A percentile compares a stretch with the other conserved stretches of the same genome.
Conservation (phyloP, 2,888 invertebrate species). For the Leucozona laternaria region DNA sequence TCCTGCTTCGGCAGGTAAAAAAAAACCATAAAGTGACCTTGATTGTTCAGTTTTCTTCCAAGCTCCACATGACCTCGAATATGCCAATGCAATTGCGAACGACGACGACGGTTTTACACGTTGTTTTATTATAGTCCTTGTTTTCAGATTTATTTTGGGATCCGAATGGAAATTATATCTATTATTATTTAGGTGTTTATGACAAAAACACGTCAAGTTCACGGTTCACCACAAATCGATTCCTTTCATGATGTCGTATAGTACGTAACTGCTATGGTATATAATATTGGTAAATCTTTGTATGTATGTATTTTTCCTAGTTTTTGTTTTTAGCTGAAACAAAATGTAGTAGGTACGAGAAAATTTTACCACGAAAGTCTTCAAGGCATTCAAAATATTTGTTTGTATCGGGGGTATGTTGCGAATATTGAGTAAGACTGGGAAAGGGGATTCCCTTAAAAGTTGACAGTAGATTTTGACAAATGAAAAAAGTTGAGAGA, state of each 20-base stretch:
- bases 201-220: constrained; percentile 13
- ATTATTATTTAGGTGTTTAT: background rate
- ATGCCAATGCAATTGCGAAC: constrained; percentile 18
- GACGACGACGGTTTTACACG: background rate
- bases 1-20: background rate
- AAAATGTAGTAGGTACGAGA: background rate
- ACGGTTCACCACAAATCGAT: constrained; percentile 7
- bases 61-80: constrained; percentile 10
- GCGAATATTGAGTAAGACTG: background rate
- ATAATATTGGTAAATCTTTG: no score
- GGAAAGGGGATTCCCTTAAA: background rate
- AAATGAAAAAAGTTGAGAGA: background rate
- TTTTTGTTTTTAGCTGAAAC: background rate
- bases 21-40: background rate
- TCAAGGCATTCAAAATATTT: background rate
- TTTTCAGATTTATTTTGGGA: constrained; percentile 7
- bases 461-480: background rate
- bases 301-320: no score
- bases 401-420: background rate
- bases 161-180: background rate
- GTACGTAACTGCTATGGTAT: no score
- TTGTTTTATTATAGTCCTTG: background rate
- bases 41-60: background rate
- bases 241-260: background rate
- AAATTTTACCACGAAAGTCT: background rate